These are phyloP conservation scores for Apus apus DNA, from an alignment of 2,113 vertebrate species.

Conservation along the genomic window DNA sequence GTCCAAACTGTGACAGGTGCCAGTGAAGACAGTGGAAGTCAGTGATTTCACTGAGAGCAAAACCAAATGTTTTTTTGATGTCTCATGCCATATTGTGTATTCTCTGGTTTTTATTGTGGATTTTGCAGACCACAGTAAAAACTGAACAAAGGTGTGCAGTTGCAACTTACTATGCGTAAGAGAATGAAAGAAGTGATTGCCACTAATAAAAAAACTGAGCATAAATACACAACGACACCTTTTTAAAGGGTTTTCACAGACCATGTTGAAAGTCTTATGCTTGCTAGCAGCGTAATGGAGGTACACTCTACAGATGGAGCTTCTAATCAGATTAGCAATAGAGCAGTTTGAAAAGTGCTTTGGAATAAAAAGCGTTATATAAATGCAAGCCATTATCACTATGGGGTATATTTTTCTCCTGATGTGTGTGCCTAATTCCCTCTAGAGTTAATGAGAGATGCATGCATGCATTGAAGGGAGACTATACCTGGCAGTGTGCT, in stretches of 20 bases:
- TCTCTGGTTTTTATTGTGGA: neutral
- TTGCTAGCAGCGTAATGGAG: slow-evolving; percentile 55
- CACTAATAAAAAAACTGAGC: neutral
- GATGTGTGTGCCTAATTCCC: slow-evolving; percentile 68
- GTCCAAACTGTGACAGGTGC: neutral
- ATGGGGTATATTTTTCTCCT: slow-evolving; percentile 72
- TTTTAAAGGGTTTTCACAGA: slow-evolving; percentile 32
- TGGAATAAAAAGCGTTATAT: slow-evolving; percentile 68
- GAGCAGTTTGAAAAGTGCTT: slow-evolving; percentile 72
- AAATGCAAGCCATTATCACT: slow-evolving; percentile 73
- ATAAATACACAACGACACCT: slow-evolving; percentile 10
- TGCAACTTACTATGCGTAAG: neutral
- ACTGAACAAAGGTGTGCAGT: neutral
- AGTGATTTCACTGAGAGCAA: neutral
- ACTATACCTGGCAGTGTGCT: slow-evolving; percentile 20
- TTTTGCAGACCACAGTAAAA: slow-evolving; percentile 18
- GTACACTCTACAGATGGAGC: slow-evolving; percentile 64
- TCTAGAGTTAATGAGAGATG: slow-evolving; percentile 66
- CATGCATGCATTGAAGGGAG: slow-evolving; percentile 36
- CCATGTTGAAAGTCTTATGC: slow-evolving; percentile 32
- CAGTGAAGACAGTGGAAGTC: neutral
- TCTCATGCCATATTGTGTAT: neutral
- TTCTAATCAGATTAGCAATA: slow-evolving; percentile 71
- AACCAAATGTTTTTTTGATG: neutral
- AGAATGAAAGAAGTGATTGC: neutral